These are phyloP conservation scores for Leptura quadrifasciata DNA, from an alignment of 2,888 invertebrate species.

Conservation along the genomic window DNA sequence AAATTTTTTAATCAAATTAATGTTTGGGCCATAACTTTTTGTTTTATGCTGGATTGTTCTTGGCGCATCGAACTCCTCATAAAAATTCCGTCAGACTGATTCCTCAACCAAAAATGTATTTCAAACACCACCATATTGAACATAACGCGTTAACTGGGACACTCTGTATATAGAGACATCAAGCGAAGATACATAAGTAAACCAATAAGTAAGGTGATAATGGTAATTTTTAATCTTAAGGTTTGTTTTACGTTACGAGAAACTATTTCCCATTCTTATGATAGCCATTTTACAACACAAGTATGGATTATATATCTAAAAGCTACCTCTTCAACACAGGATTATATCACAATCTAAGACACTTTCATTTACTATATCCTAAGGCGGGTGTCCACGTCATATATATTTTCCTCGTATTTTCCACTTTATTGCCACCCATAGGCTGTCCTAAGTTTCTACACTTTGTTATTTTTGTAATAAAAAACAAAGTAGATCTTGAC, in stretches of 20 bases:
- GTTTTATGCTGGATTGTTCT: no score
- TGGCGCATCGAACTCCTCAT: no score
- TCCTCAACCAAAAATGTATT: no score
- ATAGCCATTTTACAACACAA: constrained; percentile 3
- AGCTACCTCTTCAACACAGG: constrained; percentile 12
- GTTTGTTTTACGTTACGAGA: constrained; percentile 1
- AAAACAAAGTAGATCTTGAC: constrained; percentile 9
- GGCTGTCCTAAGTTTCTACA: neutral
- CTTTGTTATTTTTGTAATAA: constrained; percentile 27
- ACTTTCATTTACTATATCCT: constrained; percentile 31
- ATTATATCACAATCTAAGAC: constrained; percentile 33
- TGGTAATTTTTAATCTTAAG: no score
- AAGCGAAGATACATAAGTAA: no score
- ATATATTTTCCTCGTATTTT: constrained; percentile 16
- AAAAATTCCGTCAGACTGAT: no score
- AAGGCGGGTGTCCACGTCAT: constrained; percentile 19
- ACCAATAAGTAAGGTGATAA: no score
- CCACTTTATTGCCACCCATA: constrained; percentile 24
- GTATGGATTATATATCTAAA: neutral
- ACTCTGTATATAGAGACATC: no score
- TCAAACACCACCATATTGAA: no score
- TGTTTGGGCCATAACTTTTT: no score
- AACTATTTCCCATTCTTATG: constrained; percentile 1
- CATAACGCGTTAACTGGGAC: no score
- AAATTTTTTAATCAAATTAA: no score